Evolutionary conservation across 2,113 vertebrate genomes (phyloP).

Genomic region (Urocitellus parryii): DNA sequence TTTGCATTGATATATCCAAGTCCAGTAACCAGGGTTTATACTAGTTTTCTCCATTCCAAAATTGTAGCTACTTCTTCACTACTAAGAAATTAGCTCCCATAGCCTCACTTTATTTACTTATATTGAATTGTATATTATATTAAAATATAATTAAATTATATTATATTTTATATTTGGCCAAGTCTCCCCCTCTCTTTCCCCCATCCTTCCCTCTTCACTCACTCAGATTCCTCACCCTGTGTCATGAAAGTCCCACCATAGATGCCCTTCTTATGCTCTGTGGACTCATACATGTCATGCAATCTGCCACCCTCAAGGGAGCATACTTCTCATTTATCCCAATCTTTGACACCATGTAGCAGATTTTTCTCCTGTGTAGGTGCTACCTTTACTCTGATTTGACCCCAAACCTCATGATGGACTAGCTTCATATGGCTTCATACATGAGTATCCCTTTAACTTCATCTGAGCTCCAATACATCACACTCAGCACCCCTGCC

Average conservation of each 20-base stretch:
- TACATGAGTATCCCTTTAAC: not conserved
- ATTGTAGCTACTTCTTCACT: not conserved
- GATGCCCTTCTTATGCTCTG: no score
- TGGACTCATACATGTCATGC: not conserved
- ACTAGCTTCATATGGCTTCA: not conserved
- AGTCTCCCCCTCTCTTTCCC: no score
- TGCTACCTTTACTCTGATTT: not conserved
- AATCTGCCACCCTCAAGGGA: not conserved
- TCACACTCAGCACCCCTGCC: fast-evolving
- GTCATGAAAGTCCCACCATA: no score
- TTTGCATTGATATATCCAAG: not conserved
- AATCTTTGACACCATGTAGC: not conserved
- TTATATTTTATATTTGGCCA: not conserved
- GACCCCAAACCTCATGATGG: not conserved
- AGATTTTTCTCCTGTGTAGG: not conserved
- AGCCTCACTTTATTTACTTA: not conserved
- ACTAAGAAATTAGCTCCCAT: not conserved
- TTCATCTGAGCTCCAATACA: fast-evolving
- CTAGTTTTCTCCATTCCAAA: not conserved
- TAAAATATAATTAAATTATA: no score
- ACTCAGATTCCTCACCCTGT: not conserved
- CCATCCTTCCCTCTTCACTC: not conserved
- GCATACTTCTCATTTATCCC: no score
- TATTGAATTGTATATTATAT: not conserved
- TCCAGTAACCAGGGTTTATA: not conserved